Evolutionary conservation across 2,113 vertebrate genomes (phyloP).

Genomic region (Corythoichthys haematopterus): DNA sequence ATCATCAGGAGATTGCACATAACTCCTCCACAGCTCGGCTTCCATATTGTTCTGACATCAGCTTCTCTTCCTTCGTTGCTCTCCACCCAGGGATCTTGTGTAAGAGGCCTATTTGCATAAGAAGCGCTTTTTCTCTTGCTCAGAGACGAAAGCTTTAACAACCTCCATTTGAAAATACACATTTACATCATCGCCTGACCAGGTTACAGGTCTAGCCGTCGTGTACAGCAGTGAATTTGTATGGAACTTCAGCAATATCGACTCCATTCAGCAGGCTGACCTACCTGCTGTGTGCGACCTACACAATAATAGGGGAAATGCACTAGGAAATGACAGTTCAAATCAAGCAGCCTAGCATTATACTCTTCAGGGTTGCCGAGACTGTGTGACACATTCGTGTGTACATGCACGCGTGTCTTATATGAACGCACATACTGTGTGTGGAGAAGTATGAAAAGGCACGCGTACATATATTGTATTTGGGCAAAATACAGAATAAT

Average conservation of each 20-base stretch:
- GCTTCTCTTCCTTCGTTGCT: slow-evolving; percentile 40
- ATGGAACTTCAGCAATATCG: slow-evolving; percentile 32
- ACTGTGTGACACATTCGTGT: slow-evolving; percentile 11
- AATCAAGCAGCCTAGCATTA: slow-evolving; percentile 65
- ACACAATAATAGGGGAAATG: slow-evolving; percentile 58
- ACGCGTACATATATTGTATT: background rate
- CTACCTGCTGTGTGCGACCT: slow-evolving; percentile 57
- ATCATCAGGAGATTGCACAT: slow-evolving; percentile 32
- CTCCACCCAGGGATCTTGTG: slow-evolving; percentile 54
- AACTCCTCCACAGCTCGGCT: slow-evolving; percentile 58
- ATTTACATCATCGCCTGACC: slow-evolving; percentile 23
- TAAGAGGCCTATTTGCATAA: slow-evolving; percentile 68
- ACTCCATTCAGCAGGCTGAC: slow-evolving; percentile 54
- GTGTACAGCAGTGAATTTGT: slow-evolving; percentile 26
- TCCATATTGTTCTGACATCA: slow-evolving; percentile 54
- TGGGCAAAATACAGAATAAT: background rate
- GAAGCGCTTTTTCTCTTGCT: slow-evolving; percentile 59
- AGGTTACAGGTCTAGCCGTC: slow-evolving; percentile 45
- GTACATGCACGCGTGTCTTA: background rate
- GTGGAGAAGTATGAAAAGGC: background rate
- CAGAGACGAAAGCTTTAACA: slow-evolving; percentile 37
- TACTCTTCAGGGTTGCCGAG: slow-evolving; percentile 58
- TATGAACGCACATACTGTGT: background rate
- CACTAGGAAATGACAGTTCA: slow-evolving; percentile 54
- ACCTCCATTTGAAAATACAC: slow-evolving; percentile 34